phyloP scores from a whole-genome alignment of 2,888 invertebrate species.

The Cataglyphis livida region DNA sequence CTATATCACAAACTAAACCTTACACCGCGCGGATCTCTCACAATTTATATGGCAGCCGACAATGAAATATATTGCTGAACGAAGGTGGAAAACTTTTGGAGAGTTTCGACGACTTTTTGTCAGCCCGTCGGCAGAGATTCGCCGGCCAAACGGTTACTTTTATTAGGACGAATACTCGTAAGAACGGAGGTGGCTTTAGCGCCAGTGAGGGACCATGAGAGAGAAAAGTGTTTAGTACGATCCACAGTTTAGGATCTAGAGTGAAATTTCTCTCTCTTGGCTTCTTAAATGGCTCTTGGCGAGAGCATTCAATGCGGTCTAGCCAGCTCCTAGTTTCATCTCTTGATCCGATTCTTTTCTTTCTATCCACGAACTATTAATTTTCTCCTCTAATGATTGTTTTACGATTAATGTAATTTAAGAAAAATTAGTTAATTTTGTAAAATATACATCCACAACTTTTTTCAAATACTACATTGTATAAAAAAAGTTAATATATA shows the following conservation, averaged over 20 bases:
- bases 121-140: constrained; percentile 31
- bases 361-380: neutral
- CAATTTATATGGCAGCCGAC: constrained; percentile 51
- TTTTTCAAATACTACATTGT: neutral
- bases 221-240: constrained; percentile 34
- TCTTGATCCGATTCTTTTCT: neutral
- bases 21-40: constrained; percentile 48
- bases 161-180: constrained; percentile 45
- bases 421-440: neutral
- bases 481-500: neutral
- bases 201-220: neutral
- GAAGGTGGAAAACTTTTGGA: constrained; percentile 35
- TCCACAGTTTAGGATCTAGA: constrained; percentile 14
- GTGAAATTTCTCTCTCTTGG: constrained; percentile 7
- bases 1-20: constrained; percentile 51
- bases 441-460: neutral
- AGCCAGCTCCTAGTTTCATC: neutral
- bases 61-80: constrained; percentile 46
- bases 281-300: neutral
- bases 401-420: neutral
- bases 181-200: constrained; percentile 25
- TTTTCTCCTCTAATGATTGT: neutral
- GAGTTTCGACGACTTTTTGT: constrained; percentile 39
- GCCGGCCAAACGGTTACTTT: constrained; percentile 52
- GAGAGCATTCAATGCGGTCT: neutral